Conservation (phyloP, 2,113 vertebrate genomes). For the Microcebus lehilahytsara region DNA sequence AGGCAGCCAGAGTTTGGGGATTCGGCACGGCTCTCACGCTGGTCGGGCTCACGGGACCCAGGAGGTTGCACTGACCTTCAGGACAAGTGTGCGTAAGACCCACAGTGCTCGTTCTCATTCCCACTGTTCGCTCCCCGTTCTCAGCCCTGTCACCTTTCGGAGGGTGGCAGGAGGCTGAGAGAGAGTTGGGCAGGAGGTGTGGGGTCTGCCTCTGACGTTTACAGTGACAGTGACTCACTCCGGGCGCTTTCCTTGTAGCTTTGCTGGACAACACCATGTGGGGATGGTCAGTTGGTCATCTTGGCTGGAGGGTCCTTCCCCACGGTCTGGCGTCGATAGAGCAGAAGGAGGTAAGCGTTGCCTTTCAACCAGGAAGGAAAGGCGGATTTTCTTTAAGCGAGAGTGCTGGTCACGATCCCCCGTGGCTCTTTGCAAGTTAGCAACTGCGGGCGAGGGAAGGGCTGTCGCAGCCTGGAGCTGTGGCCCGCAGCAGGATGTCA, state of each 20-base stretch:
- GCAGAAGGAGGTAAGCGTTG: not conserved
- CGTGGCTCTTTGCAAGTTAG: not conserved
- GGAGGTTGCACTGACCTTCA: not conserved
- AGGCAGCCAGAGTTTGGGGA: not conserved
- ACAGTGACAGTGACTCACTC: not conserved
- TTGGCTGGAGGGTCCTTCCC: not conserved
- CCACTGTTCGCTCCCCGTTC: not conserved
- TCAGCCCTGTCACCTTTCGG: not conserved
- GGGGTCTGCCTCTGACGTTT: not conserved
- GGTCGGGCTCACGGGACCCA: not conserved
- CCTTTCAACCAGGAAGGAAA: not conserved
- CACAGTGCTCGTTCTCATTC: fast-evolving
- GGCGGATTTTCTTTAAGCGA: not conserved
- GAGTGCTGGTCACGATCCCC: not conserved
- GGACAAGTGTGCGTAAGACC: not conserved
- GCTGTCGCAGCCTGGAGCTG: fast-evolving
- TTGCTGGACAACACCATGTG: no score
- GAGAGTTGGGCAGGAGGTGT: not conserved
- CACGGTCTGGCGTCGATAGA: not conserved
- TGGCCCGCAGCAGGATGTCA: fast-evolving
- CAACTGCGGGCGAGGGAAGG: not conserved
- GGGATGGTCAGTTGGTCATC: not conserved
- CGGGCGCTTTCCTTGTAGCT: not conserved
- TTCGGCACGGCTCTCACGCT: fast-evolving
- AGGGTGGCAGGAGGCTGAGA: not conserved